Percentiles rank a stretch among this genome's conserved stretches.
phyloP scores from a whole-genome alignment of 2,113 vertebrate species.

The Pteruthius melanotis region DNA sequence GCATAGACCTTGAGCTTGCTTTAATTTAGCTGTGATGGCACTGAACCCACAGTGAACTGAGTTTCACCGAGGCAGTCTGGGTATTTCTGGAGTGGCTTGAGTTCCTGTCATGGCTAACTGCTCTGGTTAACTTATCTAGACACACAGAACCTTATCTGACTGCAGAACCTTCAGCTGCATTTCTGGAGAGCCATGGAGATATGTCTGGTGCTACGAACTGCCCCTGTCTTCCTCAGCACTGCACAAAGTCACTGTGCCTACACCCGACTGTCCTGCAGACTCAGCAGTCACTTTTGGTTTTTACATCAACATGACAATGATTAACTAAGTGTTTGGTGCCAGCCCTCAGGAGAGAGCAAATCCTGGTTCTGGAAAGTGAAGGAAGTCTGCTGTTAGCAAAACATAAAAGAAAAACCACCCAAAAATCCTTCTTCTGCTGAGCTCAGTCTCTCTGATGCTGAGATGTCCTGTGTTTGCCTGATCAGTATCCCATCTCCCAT shows the following conservation, averaged over 20 bases:
- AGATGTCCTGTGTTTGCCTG: not conserved
- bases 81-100: not conserved
- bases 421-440: not conserved
- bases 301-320: not conserved
- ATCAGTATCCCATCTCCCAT: not conserved
- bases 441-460: not conserved
- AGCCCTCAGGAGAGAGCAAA: not conserved
- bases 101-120: not conserved
- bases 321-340: not conserved
- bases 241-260: not conserved
- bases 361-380: not conserved
- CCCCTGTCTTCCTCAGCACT: not conserved
- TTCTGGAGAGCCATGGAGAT: not conserved
- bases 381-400: not conserved
- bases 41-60: not conserved
- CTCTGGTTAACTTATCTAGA: not conserved
- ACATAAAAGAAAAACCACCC: not conserved
- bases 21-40: not conserved
- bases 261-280: not conserved
- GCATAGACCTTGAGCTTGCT: not conserved
- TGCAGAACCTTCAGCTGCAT: not conserved
- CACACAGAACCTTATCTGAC: too few species aligned
- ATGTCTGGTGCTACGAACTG: not conserved
- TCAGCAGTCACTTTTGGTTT: not conserved
- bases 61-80: not conserved